A percentile compares a stretch with the other conserved stretches of the same genome.
Evolutionary conservation across 2,797 vertebrate genomes (phyloP).

Genomic region (Onychomys leucogaster): DNA sequence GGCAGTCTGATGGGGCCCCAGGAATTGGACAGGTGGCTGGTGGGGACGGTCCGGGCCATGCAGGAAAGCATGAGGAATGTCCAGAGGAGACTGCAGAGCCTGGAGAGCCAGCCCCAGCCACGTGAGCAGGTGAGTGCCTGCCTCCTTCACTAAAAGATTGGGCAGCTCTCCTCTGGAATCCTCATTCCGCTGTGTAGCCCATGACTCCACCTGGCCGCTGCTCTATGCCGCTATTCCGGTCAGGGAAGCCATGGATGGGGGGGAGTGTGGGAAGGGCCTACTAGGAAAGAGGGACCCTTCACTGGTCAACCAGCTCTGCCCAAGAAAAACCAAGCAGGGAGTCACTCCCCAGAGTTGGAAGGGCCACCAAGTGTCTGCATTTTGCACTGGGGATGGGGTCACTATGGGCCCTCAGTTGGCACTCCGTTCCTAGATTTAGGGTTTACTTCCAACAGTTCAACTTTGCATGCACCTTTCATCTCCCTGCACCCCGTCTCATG

Average conservation of each 20-base stretch:
- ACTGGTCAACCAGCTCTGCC: background rate
- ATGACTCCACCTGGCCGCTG: background rate
- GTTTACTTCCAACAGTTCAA: background rate
- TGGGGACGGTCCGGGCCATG: slow-evolving; percentile 88
- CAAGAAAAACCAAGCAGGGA: background rate
- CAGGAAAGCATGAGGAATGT: slow-evolving; percentile 92
- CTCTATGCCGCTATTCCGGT: background rate
- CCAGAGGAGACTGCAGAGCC: slow-evolving; percentile 90
- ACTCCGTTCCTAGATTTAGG: background rate
- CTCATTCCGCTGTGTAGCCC: background rate
- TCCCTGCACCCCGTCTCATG: background rate
- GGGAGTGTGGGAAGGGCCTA: background rate
- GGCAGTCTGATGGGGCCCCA: background rate
- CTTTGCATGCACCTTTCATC: background rate
- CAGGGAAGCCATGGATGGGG: background rate
- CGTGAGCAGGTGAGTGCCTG: slow-evolving; percentile 86
- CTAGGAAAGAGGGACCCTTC: background rate
- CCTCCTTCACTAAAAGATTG: accelerated
- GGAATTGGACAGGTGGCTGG: slow-evolving; percentile 90
- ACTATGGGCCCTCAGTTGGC: background rate
- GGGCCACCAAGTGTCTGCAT: background rate
- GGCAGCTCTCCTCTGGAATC: background rate
- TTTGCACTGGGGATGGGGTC: background rate
- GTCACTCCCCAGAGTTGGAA: background rate
- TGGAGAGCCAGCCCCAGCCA: slow-evolving; percentile 88